These are phyloP conservation scores for Malurus cyaneus DNA, from an alignment of 2,113 vertebrate species.

Conservation along the genomic window DNA sequence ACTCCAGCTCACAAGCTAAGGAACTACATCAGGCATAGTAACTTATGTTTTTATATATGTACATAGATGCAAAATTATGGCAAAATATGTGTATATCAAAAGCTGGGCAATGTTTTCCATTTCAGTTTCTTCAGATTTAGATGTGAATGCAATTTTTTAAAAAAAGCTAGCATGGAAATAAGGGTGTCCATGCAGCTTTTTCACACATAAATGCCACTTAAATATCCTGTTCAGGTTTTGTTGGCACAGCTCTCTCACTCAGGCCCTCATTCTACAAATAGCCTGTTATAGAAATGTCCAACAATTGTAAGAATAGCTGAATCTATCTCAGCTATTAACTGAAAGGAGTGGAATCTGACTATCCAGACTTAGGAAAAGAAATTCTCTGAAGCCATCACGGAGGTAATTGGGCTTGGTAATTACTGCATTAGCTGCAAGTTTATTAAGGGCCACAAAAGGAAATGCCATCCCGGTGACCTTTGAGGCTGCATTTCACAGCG, in stretches of 20 bases:
- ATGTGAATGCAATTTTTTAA: neutral
- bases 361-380: neutral
- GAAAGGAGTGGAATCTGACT: neutral
- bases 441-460: conserved; percentile 43
- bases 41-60: neutral
- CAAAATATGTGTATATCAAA: neutral
- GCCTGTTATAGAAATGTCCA: neutral
- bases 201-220: neutral
- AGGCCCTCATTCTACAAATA: neutral
- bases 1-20: neutral
- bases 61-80: neutral
- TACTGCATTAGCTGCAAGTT: conserved; percentile 53
- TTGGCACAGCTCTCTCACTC: neutral
- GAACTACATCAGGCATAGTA: neutral
- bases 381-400: conserved; percentile 2
- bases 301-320: neutral
- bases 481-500: conserved; percentile 34
- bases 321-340: neutral
- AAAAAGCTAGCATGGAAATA: neutral
- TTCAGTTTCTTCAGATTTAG: neutral
- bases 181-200: neutral
- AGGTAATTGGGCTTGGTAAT: conserved; percentile 55
- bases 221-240: neutral
- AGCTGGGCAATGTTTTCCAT: neutral
- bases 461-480: conserved; percentile 38